Evolutionary conservation across 2,888 invertebrate genomes (phyloP), one percentile per base, ranked within the genome.

Genomic region (Eupeodes luniger): DNA sequence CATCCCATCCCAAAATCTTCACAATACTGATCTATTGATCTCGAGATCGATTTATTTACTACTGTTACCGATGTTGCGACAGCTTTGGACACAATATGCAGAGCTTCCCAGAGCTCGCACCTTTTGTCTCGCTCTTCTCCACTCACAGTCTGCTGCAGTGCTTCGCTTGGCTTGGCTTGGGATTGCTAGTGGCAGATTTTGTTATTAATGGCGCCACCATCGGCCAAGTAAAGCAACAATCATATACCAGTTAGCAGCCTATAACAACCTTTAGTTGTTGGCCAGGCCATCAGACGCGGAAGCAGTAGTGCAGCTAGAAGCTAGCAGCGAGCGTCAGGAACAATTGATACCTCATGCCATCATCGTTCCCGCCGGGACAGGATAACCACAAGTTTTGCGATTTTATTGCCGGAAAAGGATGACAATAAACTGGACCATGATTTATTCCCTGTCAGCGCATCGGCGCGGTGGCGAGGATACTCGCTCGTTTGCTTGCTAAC

Each of bases 351-450:
- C 87, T 87, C 87, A 87, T 87, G 87, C 70, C 83, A 66, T 80
- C 86, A 59, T 79, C 80, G 51, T 64, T 75, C 51, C 51, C 69
- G 34, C 5, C 59, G 51, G 67, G 84, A 83, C 85, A 85, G 79
- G 84, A 84, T 81, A 81, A 84, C 78, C 78, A 84, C 88, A 85
- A 85, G 85, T 82, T 76, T 83, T 83, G 77, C 87, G 78, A 85
- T 88, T 88, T 88, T 88, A 88, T 85, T 88, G 88, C 88, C 88
- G 88, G 88, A 88, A 88, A 81, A 81, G 85, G 75, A 85, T 81
- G 85, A 88, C 85, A 85, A 81, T 85, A 81, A 85, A 81, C 85
- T 81, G 85, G 62, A 49, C 87, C 77, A 88, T 84, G 87, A 88
- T 84, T 88, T 81, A 77, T 84, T 40, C 61, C 67, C 77, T 84